These are phyloP conservation scores for Pseudochirops cupreus DNA, from an alignment of 2,797 vertebrate species.

Conservation along the genomic window DNA sequence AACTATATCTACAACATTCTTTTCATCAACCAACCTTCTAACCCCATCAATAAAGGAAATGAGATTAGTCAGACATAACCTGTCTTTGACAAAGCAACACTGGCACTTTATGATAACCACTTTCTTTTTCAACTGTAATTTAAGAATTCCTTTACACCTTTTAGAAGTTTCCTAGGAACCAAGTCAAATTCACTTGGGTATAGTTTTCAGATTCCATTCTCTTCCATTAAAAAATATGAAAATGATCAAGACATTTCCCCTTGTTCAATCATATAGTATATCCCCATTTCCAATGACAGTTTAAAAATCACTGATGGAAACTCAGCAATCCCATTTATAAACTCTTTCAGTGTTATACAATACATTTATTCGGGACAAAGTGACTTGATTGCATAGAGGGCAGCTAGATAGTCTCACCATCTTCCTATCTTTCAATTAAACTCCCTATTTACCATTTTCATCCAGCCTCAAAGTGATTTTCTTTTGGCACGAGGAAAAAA, in stretches of 20 bases:
- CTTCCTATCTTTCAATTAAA: not conserved
- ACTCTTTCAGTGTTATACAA: not conserved
- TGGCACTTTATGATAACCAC: not conserved
- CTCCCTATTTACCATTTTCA: not conserved
- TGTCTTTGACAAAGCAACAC: not conserved
- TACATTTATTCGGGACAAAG: not conserved
- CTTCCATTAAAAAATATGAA: not conserved
- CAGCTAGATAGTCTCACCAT: not conserved
- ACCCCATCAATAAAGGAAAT: not conserved
- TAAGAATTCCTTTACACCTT: not conserved
- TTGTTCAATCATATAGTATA: not conserved
- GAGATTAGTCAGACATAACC: not conserved
- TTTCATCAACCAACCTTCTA: not conserved
- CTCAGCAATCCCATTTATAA: not conserved
- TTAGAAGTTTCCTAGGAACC: not conserved
- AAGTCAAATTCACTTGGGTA: not conserved
- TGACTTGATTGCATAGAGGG: not conserved
- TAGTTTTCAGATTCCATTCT: not conserved
- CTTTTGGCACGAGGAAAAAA: not conserved
- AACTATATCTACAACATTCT: not conserved
- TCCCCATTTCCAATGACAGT: not conserved
- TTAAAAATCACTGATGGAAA: not conserved
- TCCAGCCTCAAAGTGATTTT: not conserved
- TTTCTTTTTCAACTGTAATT: not conserved
- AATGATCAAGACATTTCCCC: not conserved